Conservation (phyloP, 2,797 vertebrate genomes). For the Schizothorax lantsangensis region DNA sequence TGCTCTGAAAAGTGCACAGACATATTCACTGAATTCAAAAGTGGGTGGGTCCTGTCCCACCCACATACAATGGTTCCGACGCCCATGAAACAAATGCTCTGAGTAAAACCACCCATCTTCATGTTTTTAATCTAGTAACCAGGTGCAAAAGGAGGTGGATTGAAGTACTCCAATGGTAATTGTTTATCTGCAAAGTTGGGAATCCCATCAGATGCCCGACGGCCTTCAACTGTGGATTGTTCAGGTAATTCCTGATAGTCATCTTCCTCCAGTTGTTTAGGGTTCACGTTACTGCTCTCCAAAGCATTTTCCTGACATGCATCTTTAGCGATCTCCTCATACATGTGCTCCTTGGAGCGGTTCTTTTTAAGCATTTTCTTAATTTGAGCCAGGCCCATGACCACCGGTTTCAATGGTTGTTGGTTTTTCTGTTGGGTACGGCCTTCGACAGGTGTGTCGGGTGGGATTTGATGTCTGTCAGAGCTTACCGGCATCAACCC, state of each 20-base stretch:
- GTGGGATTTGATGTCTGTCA: slow-evolving; percentile 21
- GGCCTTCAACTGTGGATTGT: not conserved
- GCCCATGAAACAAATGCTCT: not conserved
- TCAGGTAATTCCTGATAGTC: slow-evolving; percentile 63
- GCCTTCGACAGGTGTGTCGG: not conserved
- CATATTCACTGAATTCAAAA: too few species aligned
- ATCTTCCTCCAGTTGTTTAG: slow-evolving; percentile 35
- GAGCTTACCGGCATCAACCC: not conserved
- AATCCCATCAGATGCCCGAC: not conserved
- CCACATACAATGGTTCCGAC: too few species aligned
- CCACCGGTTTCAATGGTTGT: slow-evolving; percentile 60
- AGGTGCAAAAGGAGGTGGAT: slow-evolving; percentile 81
- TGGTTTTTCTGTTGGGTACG: slow-evolving; percentile 44
- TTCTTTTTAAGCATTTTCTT: slow-evolving; percentile 73
- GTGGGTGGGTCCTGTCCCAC: too few species aligned
- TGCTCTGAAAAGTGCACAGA: too few species aligned
- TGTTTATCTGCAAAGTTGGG: not conserved
- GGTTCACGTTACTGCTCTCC: not conserved
- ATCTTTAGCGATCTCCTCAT: slow-evolving; percentile 54
- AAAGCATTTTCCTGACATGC: not conserved
- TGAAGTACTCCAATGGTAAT: slow-evolving; percentile 72
- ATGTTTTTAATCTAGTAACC: slow-evolving; percentile 62
- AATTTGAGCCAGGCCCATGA: slow-evolving; percentile 67
- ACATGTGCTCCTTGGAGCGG: slow-evolving; percentile 54
- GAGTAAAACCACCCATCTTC: not conserved